Evolutionary conservation across 2,888 invertebrate species (phyloP), one percentile per base, ranked within the genome.

Genomic region (Gisinianus flammeolus): DNA sequence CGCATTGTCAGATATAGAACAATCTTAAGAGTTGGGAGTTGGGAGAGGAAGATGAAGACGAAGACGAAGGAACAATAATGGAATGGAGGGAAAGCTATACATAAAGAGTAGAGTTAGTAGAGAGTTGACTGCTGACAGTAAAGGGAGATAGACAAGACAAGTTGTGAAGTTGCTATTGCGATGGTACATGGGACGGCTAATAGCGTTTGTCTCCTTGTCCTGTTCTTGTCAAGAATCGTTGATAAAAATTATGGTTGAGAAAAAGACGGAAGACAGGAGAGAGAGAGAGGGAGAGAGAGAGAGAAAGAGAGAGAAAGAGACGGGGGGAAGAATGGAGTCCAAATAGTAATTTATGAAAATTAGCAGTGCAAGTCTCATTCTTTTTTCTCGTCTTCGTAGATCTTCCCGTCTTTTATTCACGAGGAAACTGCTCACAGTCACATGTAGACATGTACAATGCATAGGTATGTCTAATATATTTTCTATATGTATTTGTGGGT

Each of bases 331-430:
- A 72, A 26, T 28, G 31, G 76, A 68, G 58, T 26, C 30, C 26
- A 64, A 64, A 64, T 56, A 62, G 33, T 77, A 68, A 77, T 77
- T 77, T 77, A 77, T 77, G 77, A 77, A 77, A 77, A 77, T 77
- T 77, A 77, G 77, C 76, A 69, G 35, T 58, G 33, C 68, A 69
- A 31, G 64, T 69, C 77, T 28, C 28, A 31, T 35, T 66, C 67
- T 30, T 66, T 66, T 66, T 5, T 16, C 66, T 26, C 16, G 10
- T 66, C 16, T 30, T 30, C n/a, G 31, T 66, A n/a, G 8, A 66
- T 26, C 19, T 2, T 66, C 1, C 19, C 10, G 16, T 66, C 12
- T 66, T 66, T 66, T 66, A 28, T 66, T 66, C 66, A 12, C 31
- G n/a, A 30, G 24, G 5, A 22, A 66, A 26, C 6, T 8, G n/a